phyloP scores from a whole-genome alignment of 2,888 invertebrate species.

The Unio delphinus region DNA sequence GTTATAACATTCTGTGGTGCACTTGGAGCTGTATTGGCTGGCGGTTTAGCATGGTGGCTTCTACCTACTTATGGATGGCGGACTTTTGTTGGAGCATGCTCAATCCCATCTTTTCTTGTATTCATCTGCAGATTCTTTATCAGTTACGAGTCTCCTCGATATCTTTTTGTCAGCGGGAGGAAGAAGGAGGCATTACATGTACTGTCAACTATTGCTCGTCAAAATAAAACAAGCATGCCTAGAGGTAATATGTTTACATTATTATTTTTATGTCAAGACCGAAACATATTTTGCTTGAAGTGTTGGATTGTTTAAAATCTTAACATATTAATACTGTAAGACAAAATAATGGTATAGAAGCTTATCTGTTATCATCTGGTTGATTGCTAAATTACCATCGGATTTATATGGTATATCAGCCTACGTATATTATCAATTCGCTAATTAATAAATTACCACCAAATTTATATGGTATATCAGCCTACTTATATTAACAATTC shows the following conservation, averaged over 20 bases:
- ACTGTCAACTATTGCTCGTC: slow-evolving; percentile 43
- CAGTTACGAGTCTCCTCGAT: slow-evolving; percentile 55
- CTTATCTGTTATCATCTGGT: too few relatives aligned
- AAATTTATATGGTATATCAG: too few relatives aligned
- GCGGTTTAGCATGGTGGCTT: slow-evolving; percentile 57
- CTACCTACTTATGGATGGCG: slow-evolving; percentile 53
- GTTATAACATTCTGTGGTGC: slow-evolving; percentile 63
- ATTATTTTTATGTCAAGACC: neutral
- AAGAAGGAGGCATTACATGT: slow-evolving; percentile 39
- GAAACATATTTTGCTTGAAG: too few relatives aligned
- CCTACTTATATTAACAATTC: too few relatives aligned
- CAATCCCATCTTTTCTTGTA: slow-evolving; percentile 47
- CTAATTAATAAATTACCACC: too few relatives aligned
- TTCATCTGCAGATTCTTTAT: slow-evolving; percentile 39
- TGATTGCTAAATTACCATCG: too few relatives aligned
- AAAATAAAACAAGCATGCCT: slow-evolving; percentile 36
- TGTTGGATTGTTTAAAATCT: too few relatives aligned
- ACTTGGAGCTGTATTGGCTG: slow-evolving; percentile 53
- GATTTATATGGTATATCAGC: too few relatives aligned
- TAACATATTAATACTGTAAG: too few relatives aligned
- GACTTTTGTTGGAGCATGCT: slow-evolving; percentile 53
- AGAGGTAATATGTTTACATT: slow-evolving; percentile 28
- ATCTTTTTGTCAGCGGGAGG: slow-evolving; percentile 49
- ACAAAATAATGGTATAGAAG: too few relatives aligned
- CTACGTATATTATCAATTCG: too few relatives aligned